Base-by-base conservation (phyloP, 1,140 invertebrate genomes). In the Conus ventricosus region DNA sequence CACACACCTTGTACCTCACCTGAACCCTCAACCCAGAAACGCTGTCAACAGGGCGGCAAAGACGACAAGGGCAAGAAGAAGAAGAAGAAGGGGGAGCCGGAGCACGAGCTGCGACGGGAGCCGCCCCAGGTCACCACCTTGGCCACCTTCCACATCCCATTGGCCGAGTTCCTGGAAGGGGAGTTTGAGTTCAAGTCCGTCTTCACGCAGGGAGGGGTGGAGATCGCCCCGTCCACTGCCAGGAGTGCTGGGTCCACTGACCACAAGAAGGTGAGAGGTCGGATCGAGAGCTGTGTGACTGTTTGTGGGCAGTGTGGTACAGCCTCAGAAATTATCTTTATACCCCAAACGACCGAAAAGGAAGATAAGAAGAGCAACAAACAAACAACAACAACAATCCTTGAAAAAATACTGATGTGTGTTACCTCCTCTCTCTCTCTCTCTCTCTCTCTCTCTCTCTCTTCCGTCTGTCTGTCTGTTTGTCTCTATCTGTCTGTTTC, bases 111-210 rank as follows among this genome's bases (percentile, higher is more conserved):
- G 82, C 91, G 91, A n/a, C 87, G 91, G 15, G 91, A 91, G 80
- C 91, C 93, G 13, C 91, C 94, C 15, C 92, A 93, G 25, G 91
- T 92, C 54, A 92, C 90, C 25, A 93, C 92, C 5, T 88, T 95
- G 3, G 94, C 94, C 20, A 89, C 89, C 7, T 95, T 94, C 90
- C 92, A 94, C 83, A 91, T 94, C n/a, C 91, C 92, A 5, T 82
- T 94, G 55, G 91, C 91, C 25, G 92, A 92, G 13, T 94, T 95
- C 87, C 89, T 94, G 15, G 93, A 94, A 60, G 94, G 94, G 67
- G 94, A 94, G 71, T 93, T 90, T 76, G 89, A 91, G 17, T 90
- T 90, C 76, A 82, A 90, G 53, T 89, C 88, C 27, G 87, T 93
- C 13, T 94, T 91, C 84, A 90, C 89, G 15, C 88, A 93, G 39